Evolutionary conservation across 2,797 vertebrate species (phyloP), one percentile per base, ranked within the genome.

Genomic region (Diglossa cyanea): DNA sequence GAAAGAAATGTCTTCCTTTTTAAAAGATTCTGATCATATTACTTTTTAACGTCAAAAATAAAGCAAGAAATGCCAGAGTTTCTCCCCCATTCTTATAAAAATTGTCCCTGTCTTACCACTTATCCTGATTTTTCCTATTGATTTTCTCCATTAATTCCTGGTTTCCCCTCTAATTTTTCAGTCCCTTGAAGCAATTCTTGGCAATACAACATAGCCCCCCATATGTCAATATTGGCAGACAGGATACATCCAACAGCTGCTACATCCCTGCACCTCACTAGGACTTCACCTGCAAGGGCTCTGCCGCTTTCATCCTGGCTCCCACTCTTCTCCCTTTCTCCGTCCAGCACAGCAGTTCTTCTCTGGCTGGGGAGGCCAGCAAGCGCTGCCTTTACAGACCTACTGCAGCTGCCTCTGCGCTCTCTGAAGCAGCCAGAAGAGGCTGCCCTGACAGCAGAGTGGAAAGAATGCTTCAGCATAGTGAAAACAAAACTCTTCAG

Each of bases 211-310:
- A 79, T 45, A 90, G 57, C 66, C 81, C 67, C 80, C 75, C 48
- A 13, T 65, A 19, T 11, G 54, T 61, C 81, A 82, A 30, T 45
- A 51, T 0, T 63, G 66, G 86, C 78, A 70, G 94, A 86, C 72
- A 79, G 26, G 26, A 53, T 2, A 44, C 2, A 33, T 48, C 86
- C 81, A 57, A 78, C 39, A 60, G 30, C 74, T 61, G 66, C 78
- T 53, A 62, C 40, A 39, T 21, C 48, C 89, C 61, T 61, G 17
- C 50, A 50, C 71, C 60, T 82, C 86, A 51, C 93, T 90, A 83
- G 86, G 67, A 58, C 51, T 94, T 98, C 98, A 98, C 98, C 98
- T 98, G 98, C 93, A 97, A 86, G 81, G 95, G 91, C 42, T 96
- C 89, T 44, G 97, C 92, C 0, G 97, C 97, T 92, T 97, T 96